These are phyloP conservation scores for Pagetopsis macropterus DNA, from an alignment of 2,797 vertebrate species.

Conservation along the genomic window DNA sequence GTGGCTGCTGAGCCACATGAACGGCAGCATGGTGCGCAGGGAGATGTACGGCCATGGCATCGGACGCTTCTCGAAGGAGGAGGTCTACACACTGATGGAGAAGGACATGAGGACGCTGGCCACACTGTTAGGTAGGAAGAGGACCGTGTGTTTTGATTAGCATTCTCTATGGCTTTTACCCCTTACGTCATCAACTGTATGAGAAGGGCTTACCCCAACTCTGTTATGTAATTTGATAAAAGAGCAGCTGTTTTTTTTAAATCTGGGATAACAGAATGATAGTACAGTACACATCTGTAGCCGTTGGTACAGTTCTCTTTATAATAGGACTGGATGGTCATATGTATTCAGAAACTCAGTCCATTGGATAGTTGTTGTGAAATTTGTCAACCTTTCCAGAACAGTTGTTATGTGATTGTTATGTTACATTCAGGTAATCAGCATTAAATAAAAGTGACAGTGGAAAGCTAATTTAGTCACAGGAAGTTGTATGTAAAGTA, in stretches of 20 bases:
- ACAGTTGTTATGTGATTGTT: neutral
- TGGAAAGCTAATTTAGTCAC: neutral
- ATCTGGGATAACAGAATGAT: constrained; percentile 19
- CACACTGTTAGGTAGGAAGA: constrained; percentile 88
- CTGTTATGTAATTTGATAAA: constrained; percentile 25
- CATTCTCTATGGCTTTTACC: neutral
- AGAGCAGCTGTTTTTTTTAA: neutral
- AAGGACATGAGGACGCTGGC: constrained; percentile 97
- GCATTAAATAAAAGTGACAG: neutral
- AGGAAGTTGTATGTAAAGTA: neutral
- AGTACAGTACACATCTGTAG: neutral
- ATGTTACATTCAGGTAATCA: neutral
- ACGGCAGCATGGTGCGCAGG: constrained; percentile 92
- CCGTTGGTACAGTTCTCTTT: neutral
- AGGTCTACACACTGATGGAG: constrained; percentile 96
- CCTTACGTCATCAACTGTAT: neutral
- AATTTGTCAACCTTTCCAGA: neutral
- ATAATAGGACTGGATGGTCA: neutral
- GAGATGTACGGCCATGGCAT: constrained; percentile 99
- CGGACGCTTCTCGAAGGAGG: constrained; percentile 94
- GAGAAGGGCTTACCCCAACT: constrained; percentile 18
- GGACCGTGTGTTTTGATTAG: neutral
- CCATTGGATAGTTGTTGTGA: neutral
- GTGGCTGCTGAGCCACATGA: constrained; percentile 95
- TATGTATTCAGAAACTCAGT: neutral